These are phyloP conservation scores for Corapipo altera DNA, from an alignment of 2,113 vertebrate species.

Conservation along the genomic window DNA sequence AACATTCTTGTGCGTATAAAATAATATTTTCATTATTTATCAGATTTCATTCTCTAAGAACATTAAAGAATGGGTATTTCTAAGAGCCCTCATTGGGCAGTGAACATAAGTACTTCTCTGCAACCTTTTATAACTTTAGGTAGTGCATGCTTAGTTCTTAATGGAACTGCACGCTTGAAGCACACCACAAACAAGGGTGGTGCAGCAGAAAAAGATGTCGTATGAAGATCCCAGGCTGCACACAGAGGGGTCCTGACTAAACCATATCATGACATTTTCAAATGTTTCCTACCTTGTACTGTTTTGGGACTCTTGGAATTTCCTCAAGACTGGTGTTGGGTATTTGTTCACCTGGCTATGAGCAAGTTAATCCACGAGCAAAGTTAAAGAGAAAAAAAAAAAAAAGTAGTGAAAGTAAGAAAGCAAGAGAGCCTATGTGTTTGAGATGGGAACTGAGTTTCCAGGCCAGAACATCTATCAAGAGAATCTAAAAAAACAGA, in stretches of 20 bases:
- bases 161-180: background rate
- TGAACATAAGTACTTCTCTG: background rate
- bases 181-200: background rate
- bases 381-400: background rate
- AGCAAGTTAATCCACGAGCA: background rate
- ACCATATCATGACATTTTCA: background rate
- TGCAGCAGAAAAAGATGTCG: background rate
- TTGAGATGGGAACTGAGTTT: background rate
- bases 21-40: slow-evolving; percentile 33
- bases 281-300: background rate
- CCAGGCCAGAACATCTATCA: background rate
- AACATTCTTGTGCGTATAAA: background rate
- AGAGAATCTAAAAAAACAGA: background rate
- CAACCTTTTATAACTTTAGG: background rate
- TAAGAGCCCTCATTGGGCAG: background rate
- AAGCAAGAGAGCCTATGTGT: background rate
- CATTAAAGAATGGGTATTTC: background rate
- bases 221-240: background rate
- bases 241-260: background rate
- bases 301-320: background rate
- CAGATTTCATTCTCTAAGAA: background rate
- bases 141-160: background rate
- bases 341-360: background rate
- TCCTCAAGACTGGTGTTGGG: background rate
- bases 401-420: background rate